Conservation (phyloP, 2,797 vertebrate genomes). For the Microhierax caerulescens region DNA sequence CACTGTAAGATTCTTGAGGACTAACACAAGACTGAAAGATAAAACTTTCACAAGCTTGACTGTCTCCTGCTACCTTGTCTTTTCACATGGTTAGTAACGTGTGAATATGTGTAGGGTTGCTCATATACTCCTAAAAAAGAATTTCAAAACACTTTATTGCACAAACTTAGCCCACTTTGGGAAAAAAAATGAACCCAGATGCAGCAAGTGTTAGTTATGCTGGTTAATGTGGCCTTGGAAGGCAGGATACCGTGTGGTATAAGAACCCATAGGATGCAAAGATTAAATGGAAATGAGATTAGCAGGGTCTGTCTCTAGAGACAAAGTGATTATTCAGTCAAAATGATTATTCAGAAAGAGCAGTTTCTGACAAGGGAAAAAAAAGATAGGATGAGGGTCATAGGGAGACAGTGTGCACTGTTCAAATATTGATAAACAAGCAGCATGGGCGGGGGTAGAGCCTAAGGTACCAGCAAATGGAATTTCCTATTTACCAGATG, state of each 20-base stretch:
- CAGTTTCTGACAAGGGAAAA: not conserved
- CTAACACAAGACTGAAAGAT: not conserved
- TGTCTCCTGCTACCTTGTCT: not conserved
- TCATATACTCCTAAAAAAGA: not conserved
- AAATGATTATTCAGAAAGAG: constrained; percentile 2
- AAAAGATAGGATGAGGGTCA: not conserved
- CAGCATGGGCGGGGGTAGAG: not conserved
- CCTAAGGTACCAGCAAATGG: not conserved
- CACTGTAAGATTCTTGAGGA: not conserved
- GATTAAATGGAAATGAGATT: constrained; percentile 34
- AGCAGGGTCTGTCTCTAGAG: not conserved
- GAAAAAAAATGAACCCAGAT: not conserved
- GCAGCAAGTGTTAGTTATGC: not conserved
- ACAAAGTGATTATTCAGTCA: not conserved
- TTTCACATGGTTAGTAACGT: not conserved
- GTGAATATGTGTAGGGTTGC: not conserved
- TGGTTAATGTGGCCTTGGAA: not conserved
- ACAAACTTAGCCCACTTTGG: not conserved
- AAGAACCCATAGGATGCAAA: not conserved
- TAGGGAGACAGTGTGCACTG: not conserved
- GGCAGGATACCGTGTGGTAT: not conserved
- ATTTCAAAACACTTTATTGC: not conserved
- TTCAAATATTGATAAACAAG: constrained; percentile 15
- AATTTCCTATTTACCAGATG: not conserved
- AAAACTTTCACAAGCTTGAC: not conserved